These are phyloP conservation scores for Scolopax mira DNA, from an alignment of 2,113 vertebrate species.

Conservation along the genomic window DNA sequence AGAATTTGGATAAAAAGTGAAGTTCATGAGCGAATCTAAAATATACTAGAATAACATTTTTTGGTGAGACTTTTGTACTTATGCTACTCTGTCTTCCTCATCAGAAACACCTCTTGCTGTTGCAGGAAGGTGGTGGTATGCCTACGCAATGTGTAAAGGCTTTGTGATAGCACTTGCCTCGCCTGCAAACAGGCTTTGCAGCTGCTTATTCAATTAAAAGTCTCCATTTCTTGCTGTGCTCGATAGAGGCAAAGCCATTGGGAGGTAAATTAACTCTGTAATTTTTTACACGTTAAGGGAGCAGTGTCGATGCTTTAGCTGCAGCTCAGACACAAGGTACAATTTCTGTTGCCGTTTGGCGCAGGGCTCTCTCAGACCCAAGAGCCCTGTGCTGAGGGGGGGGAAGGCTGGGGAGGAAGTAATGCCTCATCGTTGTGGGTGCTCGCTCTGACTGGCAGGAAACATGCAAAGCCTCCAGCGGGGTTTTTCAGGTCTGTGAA, in stretches of 20 bases:
- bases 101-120: not conserved
- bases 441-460: not conserved
- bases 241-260: not conserved
- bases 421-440: not conserved
- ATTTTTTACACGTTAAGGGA: not conserved
- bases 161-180: not conserved
- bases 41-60: not conserved
- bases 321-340: not conserved
- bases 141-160: not conserved
- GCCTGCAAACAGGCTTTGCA: not conserved
- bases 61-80: not conserved
- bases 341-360: not conserved
- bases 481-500: not conserved
- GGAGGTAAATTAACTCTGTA: not conserved
- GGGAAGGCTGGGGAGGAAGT: slow-evolving; percentile 14
- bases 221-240: not conserved
- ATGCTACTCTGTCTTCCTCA: not conserved
- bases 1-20: not conserved
- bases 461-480: not conserved
- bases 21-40: not conserved
- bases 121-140: slow-evolving; percentile 39
- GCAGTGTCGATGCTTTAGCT: not conserved
- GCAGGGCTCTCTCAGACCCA: not conserved
- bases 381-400: not conserved
- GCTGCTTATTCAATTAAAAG: not conserved